Evolutionary conservation across 2,888 invertebrate species (phyloP).

Genomic region (Carpatolechia fugitivella): DNA sequence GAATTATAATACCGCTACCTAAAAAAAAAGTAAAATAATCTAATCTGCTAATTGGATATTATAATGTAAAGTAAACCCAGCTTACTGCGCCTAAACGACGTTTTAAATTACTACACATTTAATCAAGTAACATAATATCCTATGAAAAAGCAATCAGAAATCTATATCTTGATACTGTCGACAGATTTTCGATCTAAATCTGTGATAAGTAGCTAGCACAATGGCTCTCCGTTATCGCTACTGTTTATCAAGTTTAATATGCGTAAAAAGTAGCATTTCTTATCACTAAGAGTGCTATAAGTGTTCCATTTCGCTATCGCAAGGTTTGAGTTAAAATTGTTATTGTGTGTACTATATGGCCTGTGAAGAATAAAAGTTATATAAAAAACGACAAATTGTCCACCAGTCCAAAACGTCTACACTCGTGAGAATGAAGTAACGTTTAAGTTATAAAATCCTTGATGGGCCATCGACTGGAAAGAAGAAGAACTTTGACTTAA

Average conservation of each 20-base stretch:
- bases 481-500: too few species aligned
- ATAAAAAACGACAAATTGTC: not conserved
- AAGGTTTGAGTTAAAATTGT: slow-evolving; percentile 54
- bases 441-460: too few species aligned
- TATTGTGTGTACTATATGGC: slow-evolving; percentile 68
- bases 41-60: too few species aligned
- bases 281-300: slow-evolving; percentile 42
- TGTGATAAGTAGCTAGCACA: slow-evolving; percentile 70
- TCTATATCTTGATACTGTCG: slow-evolving; percentile 43
- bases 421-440: too few species aligned
- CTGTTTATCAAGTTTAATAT: slow-evolving; percentile 72
- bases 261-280: slow-evolving; percentile 69
- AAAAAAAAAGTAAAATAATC: too few species aligned
- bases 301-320: slow-evolving; percentile 72
- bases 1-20: too few species aligned
- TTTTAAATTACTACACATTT: too few species aligned
- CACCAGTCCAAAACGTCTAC: too few species aligned
- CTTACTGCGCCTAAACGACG: too few species aligned
- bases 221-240: slow-evolving; percentile 57
- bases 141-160: slow-evolving; percentile 28
- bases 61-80: too few species aligned
- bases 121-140: too few species aligned
- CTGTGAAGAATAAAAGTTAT: slow-evolving; percentile 50
- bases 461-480: too few species aligned
- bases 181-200: slow-evolving; percentile 69